Evolutionary conservation across 2,113 vertebrate genomes (phyloP), one percentile per base, ranked within the genome.

Genomic region (Morone chrysops): DNA sequence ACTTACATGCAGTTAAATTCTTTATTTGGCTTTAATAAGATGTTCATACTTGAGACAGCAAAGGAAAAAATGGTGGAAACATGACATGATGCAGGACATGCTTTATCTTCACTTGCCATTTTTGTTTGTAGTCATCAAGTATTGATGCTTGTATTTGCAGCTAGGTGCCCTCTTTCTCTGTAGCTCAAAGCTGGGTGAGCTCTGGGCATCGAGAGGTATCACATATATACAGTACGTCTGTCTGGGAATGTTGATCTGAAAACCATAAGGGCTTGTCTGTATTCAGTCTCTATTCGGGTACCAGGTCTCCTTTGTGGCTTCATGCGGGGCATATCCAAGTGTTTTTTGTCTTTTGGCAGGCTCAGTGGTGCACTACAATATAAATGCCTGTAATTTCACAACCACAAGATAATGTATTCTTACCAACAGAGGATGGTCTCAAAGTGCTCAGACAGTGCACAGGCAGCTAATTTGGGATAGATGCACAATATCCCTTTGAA

Each of bases 211-310:
- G 41, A 47, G 5, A 43, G 74, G 63, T 91, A 75, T 84, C 87
- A 72, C 75, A 86, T 83, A 78, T 83, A 81, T 75, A 71, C 60
- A 85, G 41, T 70, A 66, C 31, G 50, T 74, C 70, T 84, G 89
- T 91, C 91, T 87, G 80, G 92, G 88, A 92, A 92, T 93, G 92
- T 91, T 92, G 89, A 92, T 88, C 82, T 87, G 74, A 88, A 90
- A 91, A 84, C 75, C 90, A 89, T 68, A 48, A 87, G 82, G 75
- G 47, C 72, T 88, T 81, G 71, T 87, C 81, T 85, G 57, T 78
- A 45, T 76, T 84, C 81, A 50, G 45, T 80, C 71, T 70, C 60
- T 81, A 31, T 63, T 83, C 84, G 66, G 75, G 25, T 63, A 70
- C 81, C 67, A 68, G 72, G 75, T 82, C 81, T 81, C 54, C 45